phyloP scores from a whole-genome alignment of 2,113 vertebrate genomes.

The Ivindomyrus marchei region DNA sequence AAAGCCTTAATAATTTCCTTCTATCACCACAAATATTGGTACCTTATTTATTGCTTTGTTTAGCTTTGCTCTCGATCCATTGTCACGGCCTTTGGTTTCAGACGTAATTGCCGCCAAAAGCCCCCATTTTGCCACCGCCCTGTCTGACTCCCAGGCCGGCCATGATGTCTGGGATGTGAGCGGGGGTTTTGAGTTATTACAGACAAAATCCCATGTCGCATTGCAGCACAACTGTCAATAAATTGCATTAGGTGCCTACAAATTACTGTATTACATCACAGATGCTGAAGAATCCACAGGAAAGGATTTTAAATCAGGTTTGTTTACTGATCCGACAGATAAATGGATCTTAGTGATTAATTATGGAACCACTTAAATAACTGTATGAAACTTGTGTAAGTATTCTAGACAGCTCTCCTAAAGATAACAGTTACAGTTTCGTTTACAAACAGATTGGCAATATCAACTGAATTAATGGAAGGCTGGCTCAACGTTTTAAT shows the following conservation, averaged over 20 bases:
- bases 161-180: not conserved
- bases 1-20: not conserved
- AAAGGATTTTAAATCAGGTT: not conserved
- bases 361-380: not conserved
- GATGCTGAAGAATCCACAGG: not conserved
- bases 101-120: not conserved
- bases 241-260: not conserved
- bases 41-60: not conserved
- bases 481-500: not conserved
- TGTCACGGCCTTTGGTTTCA: not conserved
- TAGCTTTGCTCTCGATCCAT: not conserved
- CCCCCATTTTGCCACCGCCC: not conserved
- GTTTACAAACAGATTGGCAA: conserved; percentile 2
- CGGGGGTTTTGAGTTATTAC: not conserved
- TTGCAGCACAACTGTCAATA: not conserved
- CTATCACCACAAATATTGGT: not conserved
- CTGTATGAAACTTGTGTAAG: not conserved
- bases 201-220: not conserved
- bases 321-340: not conserved
- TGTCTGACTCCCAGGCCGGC: not conserved
- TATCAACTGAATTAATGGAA: not conserved
- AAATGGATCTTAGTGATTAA: not conserved
- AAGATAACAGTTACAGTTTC: not conserved
- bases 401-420: not conserved
- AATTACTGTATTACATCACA: not conserved